Evolutionary conservation across 2,113 vertebrate species (phyloP), one percentile per base, ranked within the genome.

Genomic region (Gobiocypris rarus): DNA sequence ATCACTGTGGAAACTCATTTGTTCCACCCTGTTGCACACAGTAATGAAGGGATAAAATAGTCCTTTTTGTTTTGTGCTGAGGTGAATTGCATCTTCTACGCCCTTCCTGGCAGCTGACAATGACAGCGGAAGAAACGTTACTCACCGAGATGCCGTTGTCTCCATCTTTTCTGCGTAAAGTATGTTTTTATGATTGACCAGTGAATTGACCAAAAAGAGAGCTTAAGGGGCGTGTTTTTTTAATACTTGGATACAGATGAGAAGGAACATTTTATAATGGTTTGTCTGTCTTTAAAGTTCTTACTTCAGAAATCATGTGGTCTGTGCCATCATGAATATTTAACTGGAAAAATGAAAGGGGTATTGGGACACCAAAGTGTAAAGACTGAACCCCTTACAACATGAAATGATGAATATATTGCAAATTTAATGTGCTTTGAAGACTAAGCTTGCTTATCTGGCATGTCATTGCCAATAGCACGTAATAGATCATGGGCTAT

Each of bases 1-100:
- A 38, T 22, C 67, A 73, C 83, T 26, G 78, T 75, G 69, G 70
- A 88, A 85, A 87, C 71, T 81, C 67, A 88, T 88, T 87, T 71
- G 87, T 90, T 90, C 84, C 82, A 73, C 69, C 80, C 74, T 83
- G 79, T 74, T 81, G 87, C 69, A 45, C 82, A 59, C 5, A 11
- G 82, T 87, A 88, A 86, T 88, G 83, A 87, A 87, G 82, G 77
- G 84, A 84, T 83, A 45, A 83, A 86, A 84, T 28, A 45, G 83
- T 13, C 10, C 45, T 50, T 84, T 34, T 65, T 76, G 61, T 83
- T 83, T 86, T 86, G 56, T 58, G 14, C 67, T 14, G 56, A 71
- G 80, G 73, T 85, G 78, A 45, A 81, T 76, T 85, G 70, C 26
- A 19, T 52, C 80, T 70, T 56, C 19, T 41, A 38, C 14, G 28